Conservation (phyloP, 2,797 vertebrate genomes). For the Microctenopoma steveboyesi region DNA sequence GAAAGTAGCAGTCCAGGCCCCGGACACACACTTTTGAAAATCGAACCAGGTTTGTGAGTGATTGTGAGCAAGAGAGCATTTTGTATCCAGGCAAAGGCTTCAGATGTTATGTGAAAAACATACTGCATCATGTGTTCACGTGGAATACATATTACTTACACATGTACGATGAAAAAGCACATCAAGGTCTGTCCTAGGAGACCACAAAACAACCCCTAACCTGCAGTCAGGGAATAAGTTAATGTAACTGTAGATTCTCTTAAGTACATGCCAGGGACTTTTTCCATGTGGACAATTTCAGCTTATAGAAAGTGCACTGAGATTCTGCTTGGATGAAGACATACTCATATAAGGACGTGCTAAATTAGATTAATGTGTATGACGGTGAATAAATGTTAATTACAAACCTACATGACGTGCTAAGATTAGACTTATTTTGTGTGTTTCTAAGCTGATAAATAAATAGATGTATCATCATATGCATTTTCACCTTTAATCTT, state of each 20-base stretch:
- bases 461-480: neutral
- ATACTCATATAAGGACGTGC: constrained; percentile 17
- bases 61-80: constrained; percentile 64
- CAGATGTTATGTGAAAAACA: constrained; percentile 81
- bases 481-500: neutral
- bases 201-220: constrained; percentile 78
- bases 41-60: constrained; percentile 51
- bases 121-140: constrained; percentile 75
- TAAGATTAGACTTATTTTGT: neutral
- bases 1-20: constrained; percentile 42
- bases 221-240: constrained; percentile 76
- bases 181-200: constrained; percentile 68
- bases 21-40: constrained; percentile 41
- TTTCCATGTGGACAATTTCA: constrained; percentile 71
- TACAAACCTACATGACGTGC: constrained; percentile 6
- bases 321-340: constrained; percentile 43
- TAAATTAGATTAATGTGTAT: constrained; percentile 23
- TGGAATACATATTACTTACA: constrained; percentile 84
- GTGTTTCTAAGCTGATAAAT: neutral
- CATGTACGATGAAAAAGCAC: constrained; percentile 80
- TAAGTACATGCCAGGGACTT: constrained; percentile 73
- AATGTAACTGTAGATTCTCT: constrained; percentile 81
- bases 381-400: constrained; percentile 16
- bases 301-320: constrained; percentile 47
- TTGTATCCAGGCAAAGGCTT: constrained; percentile 67